A percentile compares a stretch with the other conserved stretches of the same genome.
Conservation (phyloP, 2,888 invertebrate genomes). For the Yponomeuta sedellus region DNA sequence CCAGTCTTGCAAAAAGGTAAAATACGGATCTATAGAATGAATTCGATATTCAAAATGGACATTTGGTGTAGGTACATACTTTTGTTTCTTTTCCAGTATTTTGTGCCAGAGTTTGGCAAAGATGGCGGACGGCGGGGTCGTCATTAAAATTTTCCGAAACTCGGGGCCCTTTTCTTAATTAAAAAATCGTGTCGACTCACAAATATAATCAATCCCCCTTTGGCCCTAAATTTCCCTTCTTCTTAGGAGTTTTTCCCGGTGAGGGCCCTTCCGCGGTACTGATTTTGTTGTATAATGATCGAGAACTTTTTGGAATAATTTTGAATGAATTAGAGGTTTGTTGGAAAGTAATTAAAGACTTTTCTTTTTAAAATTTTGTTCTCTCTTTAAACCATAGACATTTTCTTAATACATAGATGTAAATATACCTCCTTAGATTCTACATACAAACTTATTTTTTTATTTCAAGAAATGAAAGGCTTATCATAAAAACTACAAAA, state of each 20-base stretch:
- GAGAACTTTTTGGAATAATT: slow-evolving; percentile 8
- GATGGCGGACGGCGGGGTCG: slow-evolving; percentile 23
- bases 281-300: slow-evolving; percentile 46
- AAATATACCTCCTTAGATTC: too few relatives aligned
- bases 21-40: too few relatives aligned
- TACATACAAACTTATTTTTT: too few relatives aligned
- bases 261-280: slow-evolving; percentile 32
- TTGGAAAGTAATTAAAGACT: slow-evolving; percentile 46
- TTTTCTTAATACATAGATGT: too few relatives aligned
- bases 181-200: slow-evolving; percentile 71
- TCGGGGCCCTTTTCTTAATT: slow-evolving; percentile 42
- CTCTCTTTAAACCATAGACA: not conserved
- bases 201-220: slow-evolving; percentile 70
- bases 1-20: too few relatives aligned
- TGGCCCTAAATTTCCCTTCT: slow-evolving; percentile 37
- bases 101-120: slow-evolving; percentile 16
- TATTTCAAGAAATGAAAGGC: too few relatives aligned
- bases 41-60: too few relatives aligned
- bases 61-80: not conserved
- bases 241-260: slow-evolving; percentile 25
- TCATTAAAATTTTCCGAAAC: slow-evolving; percentile 39
- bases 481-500: not conserved
- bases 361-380: slow-evolving; percentile 30
- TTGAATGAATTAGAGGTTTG: slow-evolving; percentile 23
- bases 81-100: not conserved